Conservation (phyloP, 37 sponge, comb jelly and placozoan genomes). For the Hexactinellida sp. region DNA sequence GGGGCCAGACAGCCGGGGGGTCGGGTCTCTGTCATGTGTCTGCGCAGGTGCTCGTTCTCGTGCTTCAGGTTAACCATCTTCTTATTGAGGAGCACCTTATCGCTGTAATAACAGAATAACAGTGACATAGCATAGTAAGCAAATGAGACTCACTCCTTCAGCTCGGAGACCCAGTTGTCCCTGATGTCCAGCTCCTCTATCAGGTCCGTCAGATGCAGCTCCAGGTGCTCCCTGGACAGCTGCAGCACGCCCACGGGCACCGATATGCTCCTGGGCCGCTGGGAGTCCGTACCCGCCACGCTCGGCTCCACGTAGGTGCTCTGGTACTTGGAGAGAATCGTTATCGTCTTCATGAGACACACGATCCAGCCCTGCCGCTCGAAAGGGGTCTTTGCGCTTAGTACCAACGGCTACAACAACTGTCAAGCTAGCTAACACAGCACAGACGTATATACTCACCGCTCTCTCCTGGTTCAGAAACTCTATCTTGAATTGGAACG, state of each 20-base stretch:
- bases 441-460: background rate
- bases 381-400: background rate
- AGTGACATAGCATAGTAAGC: background rate
- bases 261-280: background rate
- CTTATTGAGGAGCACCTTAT: background rate
- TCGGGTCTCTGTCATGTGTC: background rate
- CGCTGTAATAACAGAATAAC: background rate
- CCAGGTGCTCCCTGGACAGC: background rate
- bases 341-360: background rate
- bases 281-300: background rate
- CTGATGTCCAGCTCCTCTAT: background rate
- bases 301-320: background rate
- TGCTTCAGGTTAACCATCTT: background rate
- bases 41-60: background rate
- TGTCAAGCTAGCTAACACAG: background rate
- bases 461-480: background rate
- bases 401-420: background rate
- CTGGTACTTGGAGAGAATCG: background rate
- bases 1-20: background rate
- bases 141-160: background rate
- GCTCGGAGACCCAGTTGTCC: background rate
- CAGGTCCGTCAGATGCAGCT: background rate
- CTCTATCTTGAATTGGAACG: background rate
- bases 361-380: slow-evolving; percentile 5
- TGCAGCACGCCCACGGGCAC: background rate